phyloP scores from a whole-genome alignment of 2,888 invertebrate species.

The Ichneumoninae sp. region DNA sequence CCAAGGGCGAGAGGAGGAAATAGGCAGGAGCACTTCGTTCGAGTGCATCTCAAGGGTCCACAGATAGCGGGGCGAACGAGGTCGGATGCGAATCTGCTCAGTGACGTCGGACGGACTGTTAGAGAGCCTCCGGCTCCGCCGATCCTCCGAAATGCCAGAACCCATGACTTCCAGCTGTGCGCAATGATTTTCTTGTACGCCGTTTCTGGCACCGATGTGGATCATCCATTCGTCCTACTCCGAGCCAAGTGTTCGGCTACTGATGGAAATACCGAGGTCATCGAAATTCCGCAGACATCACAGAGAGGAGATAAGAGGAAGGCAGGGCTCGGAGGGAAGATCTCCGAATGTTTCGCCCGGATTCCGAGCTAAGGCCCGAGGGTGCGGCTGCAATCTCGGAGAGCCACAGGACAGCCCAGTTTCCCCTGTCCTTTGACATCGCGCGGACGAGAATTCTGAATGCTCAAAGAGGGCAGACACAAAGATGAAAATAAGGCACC shows the following conservation, averaged over 20 bases:
- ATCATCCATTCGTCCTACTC: slow-evolving; percentile 6
- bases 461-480: neutral
- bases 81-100: slow-evolving; percentile 75
- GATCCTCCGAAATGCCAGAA: slow-evolving; percentile 38
- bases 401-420: slow-evolving; percentile 3
- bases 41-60: slow-evolving; percentile 60
- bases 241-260: neutral
- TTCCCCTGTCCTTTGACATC: neutral
- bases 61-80: slow-evolving; percentile 69
- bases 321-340: neutral
- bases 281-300: slow-evolving; percentile 30
- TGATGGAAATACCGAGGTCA: slow-evolving; percentile 10
- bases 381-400: slow-evolving; percentile 1
- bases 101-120: slow-evolving; percentile 27
- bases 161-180: slow-evolving; percentile 18
- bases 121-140: slow-evolving; percentile 6
- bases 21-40: slow-evolving; percentile 54
- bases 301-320: slow-evolving; percentile 7
- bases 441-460: neutral
- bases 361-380: slow-evolving; percentile 2
- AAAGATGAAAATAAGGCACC: neutral
- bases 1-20: slow-evolving; percentile 35
- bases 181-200: slow-evolving; percentile 16
- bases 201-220: neutral
- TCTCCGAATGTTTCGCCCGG: slow-evolving; percentile 5